phyloP scores from a whole-genome alignment of 35 echinoderm and acorn worm species.

The Stichopus chloronotus region DNA sequence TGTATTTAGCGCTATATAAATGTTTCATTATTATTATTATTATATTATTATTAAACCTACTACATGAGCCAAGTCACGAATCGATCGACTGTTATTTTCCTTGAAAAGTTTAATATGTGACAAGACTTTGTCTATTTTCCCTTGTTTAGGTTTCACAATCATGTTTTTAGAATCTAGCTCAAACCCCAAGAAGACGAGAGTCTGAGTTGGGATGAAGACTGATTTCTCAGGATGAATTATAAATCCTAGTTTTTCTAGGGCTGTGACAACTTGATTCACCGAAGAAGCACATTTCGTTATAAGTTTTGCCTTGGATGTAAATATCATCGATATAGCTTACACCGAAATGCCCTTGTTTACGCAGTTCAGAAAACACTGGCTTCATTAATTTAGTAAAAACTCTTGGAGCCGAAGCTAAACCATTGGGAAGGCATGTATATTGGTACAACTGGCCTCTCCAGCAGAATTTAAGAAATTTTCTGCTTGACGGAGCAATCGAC shows the following conservation, averaged over 20 bases:
- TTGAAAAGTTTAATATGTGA: not conserved
- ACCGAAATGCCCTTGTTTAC: not conserved
- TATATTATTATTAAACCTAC: no score
- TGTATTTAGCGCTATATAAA: no score
- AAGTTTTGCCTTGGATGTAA: conserved; percentile 49
- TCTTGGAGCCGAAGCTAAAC: conserved; percentile 25
- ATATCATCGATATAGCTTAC: conserved; percentile 37
- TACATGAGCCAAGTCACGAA: conserved; percentile 10
- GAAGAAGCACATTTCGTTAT: conserved; percentile 4
- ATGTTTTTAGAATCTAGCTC: conserved; percentile 50
- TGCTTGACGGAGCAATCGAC: conserved; percentile 44
- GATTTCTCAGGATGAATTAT: conserved; percentile 36
- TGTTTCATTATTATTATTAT: no score
- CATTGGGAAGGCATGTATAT: conserved; percentile 66
- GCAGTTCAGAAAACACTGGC: not conserved
- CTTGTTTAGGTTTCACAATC: conserved; percentile 20
- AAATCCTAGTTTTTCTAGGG: no score
- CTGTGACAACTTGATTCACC: conserved; percentile 4
- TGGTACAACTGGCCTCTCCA: conserved; percentile 49
- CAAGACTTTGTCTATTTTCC: not conserved
- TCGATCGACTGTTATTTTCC: not conserved
- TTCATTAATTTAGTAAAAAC: conserved; percentile 63
- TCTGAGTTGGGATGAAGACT: conserved; percentile 29
- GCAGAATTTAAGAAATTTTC: conserved; percentile 51
- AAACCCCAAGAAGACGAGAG: conserved; percentile 39